phyloP scores from a whole-genome alignment of 64 coral and sea anemone species.

The Acropora tenuis region DNA sequence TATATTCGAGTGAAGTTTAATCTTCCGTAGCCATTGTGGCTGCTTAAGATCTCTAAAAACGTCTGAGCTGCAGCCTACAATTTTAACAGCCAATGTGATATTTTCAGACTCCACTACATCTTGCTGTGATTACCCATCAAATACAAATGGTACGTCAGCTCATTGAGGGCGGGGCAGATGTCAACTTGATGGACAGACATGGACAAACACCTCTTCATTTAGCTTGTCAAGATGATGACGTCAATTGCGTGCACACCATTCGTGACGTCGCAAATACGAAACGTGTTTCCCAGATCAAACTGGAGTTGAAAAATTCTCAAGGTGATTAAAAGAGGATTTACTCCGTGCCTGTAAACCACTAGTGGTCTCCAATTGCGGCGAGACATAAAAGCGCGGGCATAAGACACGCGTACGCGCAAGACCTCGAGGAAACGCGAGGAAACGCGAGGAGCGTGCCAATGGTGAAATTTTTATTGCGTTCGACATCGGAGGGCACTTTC shows the following conservation, averaged over 20 bases:
- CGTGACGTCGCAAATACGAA: slow-evolving; percentile 30
- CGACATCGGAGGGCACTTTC: too few relatives aligned
- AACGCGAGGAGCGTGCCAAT: too few relatives aligned
- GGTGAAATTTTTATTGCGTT: too few relatives aligned
- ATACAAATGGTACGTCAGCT: slow-evolving; percentile 56
- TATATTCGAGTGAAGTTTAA: too few relatives aligned
- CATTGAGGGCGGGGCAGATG: slow-evolving; percentile 70
- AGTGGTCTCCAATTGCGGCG: not conserved
- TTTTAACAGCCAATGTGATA: not conserved
- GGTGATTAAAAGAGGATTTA: slow-evolving; percentile 18
- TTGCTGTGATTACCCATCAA: slow-evolving; percentile 91
- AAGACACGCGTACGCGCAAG: too few relatives aligned
- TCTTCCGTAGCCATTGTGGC: too few relatives aligned
- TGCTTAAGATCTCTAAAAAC: too few relatives aligned
- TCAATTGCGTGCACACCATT: slow-evolving; percentile 69
- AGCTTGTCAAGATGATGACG: slow-evolving; percentile 74
- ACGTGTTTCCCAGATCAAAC: not conserved
- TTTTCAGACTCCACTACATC: slow-evolving; percentile 88
- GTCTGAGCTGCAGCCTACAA: too few relatives aligned
- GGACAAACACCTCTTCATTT: slow-evolving; percentile 90
- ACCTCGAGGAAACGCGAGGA: too few relatives aligned
- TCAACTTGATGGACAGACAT: slow-evolving; percentile 87
- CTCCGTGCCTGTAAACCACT: not conserved
- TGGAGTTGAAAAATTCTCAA: slow-evolving; percentile 74
- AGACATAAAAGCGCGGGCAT: too few relatives aligned